Conservation (phyloP, 53 echinoderm and acorn worm species). For the Arbacia lixula region DNA sequence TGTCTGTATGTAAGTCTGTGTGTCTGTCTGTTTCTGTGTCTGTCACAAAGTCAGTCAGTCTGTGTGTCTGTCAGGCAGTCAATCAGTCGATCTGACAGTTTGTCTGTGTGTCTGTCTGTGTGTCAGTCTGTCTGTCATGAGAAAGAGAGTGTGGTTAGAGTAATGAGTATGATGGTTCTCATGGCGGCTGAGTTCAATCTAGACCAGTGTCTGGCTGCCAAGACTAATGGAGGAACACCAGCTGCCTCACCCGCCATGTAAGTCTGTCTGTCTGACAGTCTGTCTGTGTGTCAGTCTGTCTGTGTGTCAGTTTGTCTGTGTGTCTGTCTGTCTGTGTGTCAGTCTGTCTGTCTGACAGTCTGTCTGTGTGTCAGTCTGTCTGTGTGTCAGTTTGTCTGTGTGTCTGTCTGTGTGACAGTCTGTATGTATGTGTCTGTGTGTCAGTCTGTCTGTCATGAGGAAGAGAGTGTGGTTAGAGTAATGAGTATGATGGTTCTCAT, state of each 20-base stretch:
- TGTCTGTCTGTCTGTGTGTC: background rate
- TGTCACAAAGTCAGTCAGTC: background rate
- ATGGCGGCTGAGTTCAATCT: constrained; percentile 72
- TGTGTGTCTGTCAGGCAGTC: background rate
- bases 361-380: background rate
- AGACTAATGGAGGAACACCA: background rate
- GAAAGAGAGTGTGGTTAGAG: background rate
- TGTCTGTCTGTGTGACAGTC: background rate
- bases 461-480: background rate
- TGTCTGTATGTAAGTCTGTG: no score
- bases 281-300: no score
- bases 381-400: background rate
- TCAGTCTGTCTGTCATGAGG: no score
- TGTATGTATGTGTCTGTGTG: background rate
- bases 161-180: no score
- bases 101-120: background rate
- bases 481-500: no score
- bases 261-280: no score
- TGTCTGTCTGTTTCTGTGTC: no score
- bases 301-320: no score
- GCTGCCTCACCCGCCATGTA: background rate
- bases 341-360: constrained; percentile 1
- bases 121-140: no score
- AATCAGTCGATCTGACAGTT: constrained; percentile 37
- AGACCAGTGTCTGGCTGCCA: constrained; percentile 57